A percentile compares a stretch with the other conserved stretches of the same genome.
These are phyloP conservation scores for Otolemur crassicaudatus DNA, from an alignment of 2,797 vertebrate genomes.

Conservation along the genomic window DNA sequence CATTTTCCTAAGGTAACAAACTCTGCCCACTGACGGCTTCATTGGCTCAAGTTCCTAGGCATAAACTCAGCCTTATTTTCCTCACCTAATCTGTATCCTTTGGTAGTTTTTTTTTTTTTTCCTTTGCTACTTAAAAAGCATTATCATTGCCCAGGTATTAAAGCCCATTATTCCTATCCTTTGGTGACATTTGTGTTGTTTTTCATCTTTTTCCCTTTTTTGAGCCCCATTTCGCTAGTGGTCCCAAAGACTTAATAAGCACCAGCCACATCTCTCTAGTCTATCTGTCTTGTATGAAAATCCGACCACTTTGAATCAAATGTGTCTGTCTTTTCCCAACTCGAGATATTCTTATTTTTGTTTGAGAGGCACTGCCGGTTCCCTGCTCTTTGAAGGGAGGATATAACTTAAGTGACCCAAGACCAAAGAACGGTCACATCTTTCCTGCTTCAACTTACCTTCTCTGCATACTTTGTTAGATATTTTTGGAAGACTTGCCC, in stretches of 20 bases:
- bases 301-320: background rate
- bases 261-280: background rate
- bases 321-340: background rate
- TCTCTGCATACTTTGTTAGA: background rate
- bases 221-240: background rate
- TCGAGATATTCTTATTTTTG: slow-evolving; percentile 14
- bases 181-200: background rate
- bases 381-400: background rate
- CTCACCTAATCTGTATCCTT: background rate
- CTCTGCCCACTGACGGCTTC: slow-evolving; percentile 8
- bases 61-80: slow-evolving; percentile 4
- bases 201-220: background rate
- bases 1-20: background rate
- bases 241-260: background rate
- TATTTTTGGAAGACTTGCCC: slow-evolving; percentile 21
- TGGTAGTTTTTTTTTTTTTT: background rate
- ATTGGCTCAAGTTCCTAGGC: background rate
- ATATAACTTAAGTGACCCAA: background rate
- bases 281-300: slow-evolving; percentile 16
- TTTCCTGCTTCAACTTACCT: slow-evolving; percentile 25
- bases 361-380: background rate
- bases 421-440: background rate
- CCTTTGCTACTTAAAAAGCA: slow-evolving; percentile 3
- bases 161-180: background rate
- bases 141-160: background rate